Base-by-base conservation (phyloP, 2,797 vertebrate genomes). In the Lerista edwardsae region DNA sequence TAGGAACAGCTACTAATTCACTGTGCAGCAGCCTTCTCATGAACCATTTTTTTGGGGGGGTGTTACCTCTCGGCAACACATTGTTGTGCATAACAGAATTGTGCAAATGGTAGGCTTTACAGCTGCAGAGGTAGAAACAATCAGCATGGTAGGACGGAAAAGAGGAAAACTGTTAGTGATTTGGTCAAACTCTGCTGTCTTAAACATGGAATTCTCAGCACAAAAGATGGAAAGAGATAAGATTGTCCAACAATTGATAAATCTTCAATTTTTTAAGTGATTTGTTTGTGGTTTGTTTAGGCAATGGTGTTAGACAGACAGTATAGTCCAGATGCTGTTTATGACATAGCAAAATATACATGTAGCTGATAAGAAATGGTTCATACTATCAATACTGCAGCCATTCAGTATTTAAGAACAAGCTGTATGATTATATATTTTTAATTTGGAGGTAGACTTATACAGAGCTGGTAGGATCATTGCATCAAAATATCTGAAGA, bases 391-490 rank as follows among this genome's bases (percentile, higher is more conserved):
- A 74, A 47, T 62, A 69, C n/a, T 75, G 68, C 80, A 65, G 83
- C 84, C 82, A 76, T 68, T 88, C 6, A 39, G 36, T 62, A 4
- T 83, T 47, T 79, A 31, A 27, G 31, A 55, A 31, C 59, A 82
- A 77, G 34, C 31, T 62, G 55, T 76, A 47, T 44, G 17, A 1
- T 61, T 44, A 41, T 57, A 25, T 76, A 87, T 93, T 79, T 86
- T 87, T 85, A 88, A 83, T 90, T 89, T 81, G 81, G 91, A 84
- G 89, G 87, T 39, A 1, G 84, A 91, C 95, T 96, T 93, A 89
- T 77, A 27, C 91, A 44, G 73, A 83, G 41, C 85, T 88, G 83
- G 86, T 97, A 96, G 96, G 94, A 96, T 96, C 95, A 96, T 93
- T 15, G 61, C 82, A 71, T 39, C 72, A 4, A 80, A 86, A 88